Evolutionary conservation across 2,113 vertebrate genomes (phyloP).

Genomic region (Leucopternis melanops): DNA sequence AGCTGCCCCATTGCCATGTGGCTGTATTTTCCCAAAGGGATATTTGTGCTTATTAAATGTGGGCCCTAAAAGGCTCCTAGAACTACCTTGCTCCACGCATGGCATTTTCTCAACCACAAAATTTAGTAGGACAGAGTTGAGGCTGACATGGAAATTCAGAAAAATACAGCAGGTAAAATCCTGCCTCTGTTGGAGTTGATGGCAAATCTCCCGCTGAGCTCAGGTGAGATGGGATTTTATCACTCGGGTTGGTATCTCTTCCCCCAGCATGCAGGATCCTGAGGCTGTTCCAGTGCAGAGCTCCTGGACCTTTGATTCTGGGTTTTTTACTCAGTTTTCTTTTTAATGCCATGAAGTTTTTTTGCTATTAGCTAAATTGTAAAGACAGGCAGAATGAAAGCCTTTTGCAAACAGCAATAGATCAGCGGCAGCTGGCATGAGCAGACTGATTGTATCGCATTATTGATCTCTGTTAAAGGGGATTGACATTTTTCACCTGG

Average conservation of each 20-base stretch:
- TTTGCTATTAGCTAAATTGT: background rate
- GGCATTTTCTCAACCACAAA: background rate
- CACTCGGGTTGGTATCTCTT: background rate
- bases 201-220: background rate
- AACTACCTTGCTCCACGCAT: background rate
- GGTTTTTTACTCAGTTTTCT: background rate
- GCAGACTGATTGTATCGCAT: background rate
- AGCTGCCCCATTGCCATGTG: too few species aligned
- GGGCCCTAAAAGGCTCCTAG: background rate
- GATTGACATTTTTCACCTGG: conserved; percentile 7
- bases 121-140: background rate
- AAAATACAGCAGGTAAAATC: background rate
- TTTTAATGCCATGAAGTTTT: background rate
- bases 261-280: fast-evolving
- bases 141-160: background rate
- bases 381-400: background rate
- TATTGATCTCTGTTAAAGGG: conserved; percentile 31
- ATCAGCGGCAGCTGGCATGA: background rate
- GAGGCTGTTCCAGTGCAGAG: background rate
- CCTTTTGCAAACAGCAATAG: conserved; percentile 24
- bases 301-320: background rate
- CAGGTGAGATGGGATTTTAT: background rate
- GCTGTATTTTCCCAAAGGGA: background rate
- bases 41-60: background rate
- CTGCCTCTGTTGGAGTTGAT: background rate